Percentiles rank a stretch among this genome's conserved stretches.
Evolutionary conservation across 2,888 invertebrate species (phyloP).

Genomic region (Trissolcus brochymenae): DNA sequence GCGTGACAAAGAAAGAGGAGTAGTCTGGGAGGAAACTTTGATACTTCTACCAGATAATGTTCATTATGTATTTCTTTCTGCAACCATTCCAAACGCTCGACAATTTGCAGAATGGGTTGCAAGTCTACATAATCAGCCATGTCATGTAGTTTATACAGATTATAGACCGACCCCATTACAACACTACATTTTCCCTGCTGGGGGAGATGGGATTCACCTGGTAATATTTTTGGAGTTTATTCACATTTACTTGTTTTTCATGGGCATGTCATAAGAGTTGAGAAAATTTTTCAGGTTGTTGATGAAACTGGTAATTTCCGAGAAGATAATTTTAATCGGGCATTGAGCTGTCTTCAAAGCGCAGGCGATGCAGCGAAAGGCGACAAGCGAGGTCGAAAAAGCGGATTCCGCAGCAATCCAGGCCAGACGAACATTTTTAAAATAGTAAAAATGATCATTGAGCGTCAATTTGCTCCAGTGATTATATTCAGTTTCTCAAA

Average conservation of each 20-base stretch:
- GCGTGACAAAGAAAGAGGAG: slow-evolving; percentile 99
- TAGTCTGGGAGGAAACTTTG: slow-evolving; percentile 99
- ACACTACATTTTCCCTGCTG: slow-evolving; percentile 98
- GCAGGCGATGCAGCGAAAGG: slow-evolving; percentile 88
- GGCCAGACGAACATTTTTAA: slow-evolving; percentile 93
- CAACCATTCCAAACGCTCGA: slow-evolving; percentile 98
- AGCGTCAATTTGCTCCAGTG: slow-evolving; percentile 96
- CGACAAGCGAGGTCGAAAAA: slow-evolving; percentile 86
- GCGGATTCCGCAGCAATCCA: slow-evolving; percentile 82
- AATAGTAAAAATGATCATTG: slow-evolving; percentile 99
- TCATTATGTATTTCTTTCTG: slow-evolving; percentile 98
- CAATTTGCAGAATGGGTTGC: slow-evolving; percentile 97
- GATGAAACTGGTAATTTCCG: slow-evolving; percentile 89
- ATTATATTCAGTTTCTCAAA: slow-evolving; percentile 99
- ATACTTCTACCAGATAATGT: slow-evolving; percentile 98
- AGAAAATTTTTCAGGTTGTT: slow-evolving; percentile 65
- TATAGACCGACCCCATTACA: slow-evolving; percentile 97
- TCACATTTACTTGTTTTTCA: neutral
- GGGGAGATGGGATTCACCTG: slow-evolving; percentile 96
- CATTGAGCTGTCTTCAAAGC: slow-evolving; percentile 92
- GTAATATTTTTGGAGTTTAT: slow-evolving; percentile 76
- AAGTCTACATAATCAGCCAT: slow-evolving; percentile 95
- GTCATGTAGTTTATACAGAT: slow-evolving; percentile 99
- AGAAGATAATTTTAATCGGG: slow-evolving; percentile 97
- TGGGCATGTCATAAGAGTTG: neutral